Conservation (phyloP, 2,888 invertebrate species). For the Ichneumoninae sp. region DNA sequence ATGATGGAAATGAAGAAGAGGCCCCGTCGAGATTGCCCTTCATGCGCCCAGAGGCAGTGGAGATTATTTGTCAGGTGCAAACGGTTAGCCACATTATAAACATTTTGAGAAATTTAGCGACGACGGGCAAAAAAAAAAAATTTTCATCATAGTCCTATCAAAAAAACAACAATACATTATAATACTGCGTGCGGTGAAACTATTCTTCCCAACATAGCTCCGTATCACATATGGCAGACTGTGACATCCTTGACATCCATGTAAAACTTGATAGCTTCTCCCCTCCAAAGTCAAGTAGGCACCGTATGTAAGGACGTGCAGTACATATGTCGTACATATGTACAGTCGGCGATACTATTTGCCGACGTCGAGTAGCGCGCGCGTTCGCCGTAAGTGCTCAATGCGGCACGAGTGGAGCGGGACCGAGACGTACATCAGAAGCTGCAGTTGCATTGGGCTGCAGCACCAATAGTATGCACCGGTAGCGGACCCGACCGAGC, state of each 20-base stretch:
- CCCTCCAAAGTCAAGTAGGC: conserved; percentile 29
- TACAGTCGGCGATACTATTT: conserved; percentile 54
- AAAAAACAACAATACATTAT: background rate
- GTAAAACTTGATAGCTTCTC: conserved; percentile 34
- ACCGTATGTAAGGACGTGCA: conserved; percentile 45
- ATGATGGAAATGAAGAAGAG: conserved; percentile 24
- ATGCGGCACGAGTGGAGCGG: conserved; percentile 28
- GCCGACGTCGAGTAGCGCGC: conserved; percentile 25
- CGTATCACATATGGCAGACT: background rate
- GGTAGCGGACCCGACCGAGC: conserved; percentile 30
- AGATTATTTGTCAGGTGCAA: background rate
- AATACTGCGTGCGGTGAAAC: background rate
- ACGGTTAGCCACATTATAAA: background rate
- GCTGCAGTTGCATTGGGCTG: conserved; percentile 32
- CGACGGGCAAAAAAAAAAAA: background rate
- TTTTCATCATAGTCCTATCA: background rate
- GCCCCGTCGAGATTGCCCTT: conserved; percentile 1
- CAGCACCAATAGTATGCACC: conserved; percentile 27
- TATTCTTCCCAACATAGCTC: conserved; percentile 1
- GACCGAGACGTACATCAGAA: conserved; percentile 51
- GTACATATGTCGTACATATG: conserved; percentile 38
- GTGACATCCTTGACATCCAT: conserved; percentile 40
- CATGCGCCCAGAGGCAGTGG: background rate
- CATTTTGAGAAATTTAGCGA: background rate
- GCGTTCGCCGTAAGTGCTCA: conserved; percentile 37